Base-by-base conservation (phyloP, 2,113 vertebrate genomes). In the Lipophrys pholis region DNA sequence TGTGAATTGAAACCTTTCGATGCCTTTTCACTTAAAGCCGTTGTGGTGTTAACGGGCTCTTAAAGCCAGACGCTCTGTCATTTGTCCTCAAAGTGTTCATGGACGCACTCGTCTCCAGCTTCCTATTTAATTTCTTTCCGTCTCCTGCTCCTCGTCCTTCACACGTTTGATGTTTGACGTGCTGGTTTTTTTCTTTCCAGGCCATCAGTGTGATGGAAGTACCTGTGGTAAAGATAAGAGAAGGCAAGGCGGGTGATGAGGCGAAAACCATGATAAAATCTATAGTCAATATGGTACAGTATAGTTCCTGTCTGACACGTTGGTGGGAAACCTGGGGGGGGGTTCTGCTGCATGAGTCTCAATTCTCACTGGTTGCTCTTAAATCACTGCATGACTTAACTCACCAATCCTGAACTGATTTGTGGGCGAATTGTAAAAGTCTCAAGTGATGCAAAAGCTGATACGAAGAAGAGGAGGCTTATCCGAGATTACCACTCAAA, bases 211-310 rank as follows among this genome's bases (percentile, higher is more conserved):
- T 97, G 94, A 99, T 99, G 96, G 97, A 99, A 93, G 96, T 99
- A 78, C 96, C 96, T 36, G 95, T 99, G 94, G 94, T 99, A 96
- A 98, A 97, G 96, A 96, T 97, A 95, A 97, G 95, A 92, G 93
- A 95, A 95, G 94, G 92, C 91, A 93, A 94, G 87, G 93, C 92
- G 70, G 95, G 94, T 88, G 93, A 80, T 0, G 86, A 97, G 89
- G 93, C 98, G 89, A 98, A 96, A 91, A 93, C 96, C 92, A 95
- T 97, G 93, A 96, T 97, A 87, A 99, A 97, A 97, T 97, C 95
- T 95, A 93, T 99, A 94, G 93, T 97, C 90, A 95, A 94, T 93
- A 97, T 98, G 97, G 96, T 99, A 99, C 86, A 78, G 89, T 90
- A 85, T 71, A 77, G 68, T 53, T 54, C 76, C 54, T 84, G 48